Percentiles rank a stretch among this genome's conserved stretches.
phyloP scores from a whole-genome alignment of 2,797 vertebrate genomes.

The Hafferia zeledoni region DNA sequence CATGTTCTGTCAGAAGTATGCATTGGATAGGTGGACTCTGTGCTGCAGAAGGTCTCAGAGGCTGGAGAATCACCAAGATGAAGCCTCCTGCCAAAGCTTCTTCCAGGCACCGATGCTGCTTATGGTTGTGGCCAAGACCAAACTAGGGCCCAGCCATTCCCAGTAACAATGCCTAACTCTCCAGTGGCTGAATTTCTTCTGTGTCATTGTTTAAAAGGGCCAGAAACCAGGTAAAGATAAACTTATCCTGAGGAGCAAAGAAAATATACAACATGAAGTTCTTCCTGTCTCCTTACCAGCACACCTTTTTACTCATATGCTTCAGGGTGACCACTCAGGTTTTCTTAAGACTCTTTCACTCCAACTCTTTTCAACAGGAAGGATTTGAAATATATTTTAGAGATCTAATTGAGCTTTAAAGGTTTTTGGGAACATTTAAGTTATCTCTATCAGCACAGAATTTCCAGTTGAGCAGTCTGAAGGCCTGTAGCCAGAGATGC shows the following conservation, averaged over 20 bases:
- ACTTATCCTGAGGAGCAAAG: not conserved
- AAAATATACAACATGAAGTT: not conserved
- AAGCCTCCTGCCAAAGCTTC: not conserved
- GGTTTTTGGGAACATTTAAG: not conserved
- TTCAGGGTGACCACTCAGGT: not conserved
- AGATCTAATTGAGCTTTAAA: not conserved
- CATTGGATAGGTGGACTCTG: not conserved
- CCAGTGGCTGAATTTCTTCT: not conserved
- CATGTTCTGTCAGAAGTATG: not conserved
- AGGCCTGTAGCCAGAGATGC: not conserved
- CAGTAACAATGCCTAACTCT: not conserved
- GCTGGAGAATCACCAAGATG: not conserved
- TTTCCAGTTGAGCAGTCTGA: not conserved
- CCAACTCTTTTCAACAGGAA: not conserved
- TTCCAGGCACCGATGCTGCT: not conserved
- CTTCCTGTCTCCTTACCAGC: rapidly evolving
- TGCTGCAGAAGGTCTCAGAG: not conserved
- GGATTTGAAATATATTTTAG: not conserved
- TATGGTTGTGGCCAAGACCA: not conserved
- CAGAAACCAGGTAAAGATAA: not conserved
- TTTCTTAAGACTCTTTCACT: not conserved
- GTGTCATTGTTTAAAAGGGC: not conserved
- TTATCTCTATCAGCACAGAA: not conserved
- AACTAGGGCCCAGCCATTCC: not conserved
- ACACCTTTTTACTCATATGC: not conserved